These are phyloP conservation scores for Huso huso DNA, from an alignment of 2,797 vertebrate species.

Conservation along the genomic window DNA sequence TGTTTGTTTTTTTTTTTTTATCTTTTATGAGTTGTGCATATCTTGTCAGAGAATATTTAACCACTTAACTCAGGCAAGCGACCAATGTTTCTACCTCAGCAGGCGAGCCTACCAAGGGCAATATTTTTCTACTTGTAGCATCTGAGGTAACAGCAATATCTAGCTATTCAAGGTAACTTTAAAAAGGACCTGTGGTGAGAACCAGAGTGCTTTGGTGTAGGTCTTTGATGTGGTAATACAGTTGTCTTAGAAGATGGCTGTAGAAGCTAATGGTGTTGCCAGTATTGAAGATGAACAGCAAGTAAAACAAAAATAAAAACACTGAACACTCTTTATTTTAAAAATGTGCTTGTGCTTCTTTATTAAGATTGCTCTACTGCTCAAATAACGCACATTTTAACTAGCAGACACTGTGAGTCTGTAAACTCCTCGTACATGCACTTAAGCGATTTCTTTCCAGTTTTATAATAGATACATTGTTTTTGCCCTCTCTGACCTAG, in stretches of 20 bases:
- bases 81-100: conserved; percentile 7
- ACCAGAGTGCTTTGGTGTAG: conserved; percentile 8
- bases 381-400: no score
- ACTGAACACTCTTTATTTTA: conserved; percentile 24
- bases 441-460: no score
- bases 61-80: conserved; percentile 25
- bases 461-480: no score
- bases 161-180: no score
- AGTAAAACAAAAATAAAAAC: conserved; percentile 30
- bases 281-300: conserved; percentile 19
- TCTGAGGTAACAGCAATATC: conserved; percentile 18
- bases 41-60: conserved; percentile 31
- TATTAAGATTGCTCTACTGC: no score
- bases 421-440: no score
- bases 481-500: no score
- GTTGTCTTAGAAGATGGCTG: conserved; percentile 19
- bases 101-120: conserved; percentile 16
- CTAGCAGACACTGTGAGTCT: no score
- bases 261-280: conserved; percentile 18
- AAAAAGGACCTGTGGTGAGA: conserved; percentile 14
- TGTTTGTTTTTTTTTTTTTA: conserved; percentile 40
- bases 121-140: conserved; percentile 33
- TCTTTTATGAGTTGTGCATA: conserved; percentile 22
- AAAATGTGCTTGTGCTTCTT: conserved; percentile 22
- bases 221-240: conserved; percentile 32